A percentile compares a stretch with the other conserved stretches of the same genome.
phyloP scores from a whole-genome alignment of 37 sponge, comb jelly and placozoan species.

The Hexactinellida sp. region DNA sequence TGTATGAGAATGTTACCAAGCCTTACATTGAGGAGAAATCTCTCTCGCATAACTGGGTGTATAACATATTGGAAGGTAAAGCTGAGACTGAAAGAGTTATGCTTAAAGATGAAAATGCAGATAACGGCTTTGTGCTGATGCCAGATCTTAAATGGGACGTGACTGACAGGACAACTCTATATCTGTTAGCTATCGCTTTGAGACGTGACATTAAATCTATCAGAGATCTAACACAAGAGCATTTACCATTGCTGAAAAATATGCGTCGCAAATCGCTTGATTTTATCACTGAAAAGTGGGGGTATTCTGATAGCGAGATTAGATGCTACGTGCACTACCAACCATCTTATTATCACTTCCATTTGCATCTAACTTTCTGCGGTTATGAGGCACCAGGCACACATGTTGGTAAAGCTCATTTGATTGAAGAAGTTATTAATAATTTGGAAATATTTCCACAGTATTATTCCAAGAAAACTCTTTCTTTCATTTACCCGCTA shows the following conservation, averaged over 20 bases:
- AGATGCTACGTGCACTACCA: conserved; percentile 86
- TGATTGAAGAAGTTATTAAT: conserved; percentile 85
- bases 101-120: conserved; percentile 50
- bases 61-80: conserved; percentile 81
- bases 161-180: conserved; percentile 45
- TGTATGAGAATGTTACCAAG: conserved; percentile 50
- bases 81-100: conserved; percentile 66
- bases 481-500: conserved; percentile 54
- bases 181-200: conserved; percentile 58
- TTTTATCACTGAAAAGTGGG: conserved; percentile 38
- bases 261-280: conserved; percentile 36
- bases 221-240: conserved; percentile 48
- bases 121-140: conserved; percentile 63
- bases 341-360: conserved; percentile 94
- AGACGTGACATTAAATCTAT: conserved; percentile 45
- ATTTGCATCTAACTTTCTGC: conserved; percentile 77
- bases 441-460: conserved; percentile 52
- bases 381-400: conserved; percentile 46
- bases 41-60: conserved; percentile 62
- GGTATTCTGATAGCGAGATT: conserved; percentile 41
- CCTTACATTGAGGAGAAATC: conserved; percentile 57
- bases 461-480: conserved; percentile 59
- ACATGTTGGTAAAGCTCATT: conserved; percentile 48
- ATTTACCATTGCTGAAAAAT: conserved; percentile 63
- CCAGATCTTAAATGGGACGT: conserved; percentile 94